Evolutionary conservation across 2,888 invertebrate species (phyloP).

Genomic region (Dicyrtomina minuta): DNA sequence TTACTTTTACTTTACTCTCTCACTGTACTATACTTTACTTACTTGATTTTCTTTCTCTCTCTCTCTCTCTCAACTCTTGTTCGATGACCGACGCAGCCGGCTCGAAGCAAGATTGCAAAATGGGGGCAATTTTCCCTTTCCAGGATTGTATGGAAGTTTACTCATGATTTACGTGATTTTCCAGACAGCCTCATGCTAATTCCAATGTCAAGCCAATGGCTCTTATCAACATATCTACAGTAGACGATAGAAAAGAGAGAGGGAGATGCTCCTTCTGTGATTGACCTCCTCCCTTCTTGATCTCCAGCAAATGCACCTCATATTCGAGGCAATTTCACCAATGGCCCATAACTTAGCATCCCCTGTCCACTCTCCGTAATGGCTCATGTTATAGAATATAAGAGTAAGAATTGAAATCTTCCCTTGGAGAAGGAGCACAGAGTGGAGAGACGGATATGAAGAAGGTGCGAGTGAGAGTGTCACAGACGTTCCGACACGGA

Average conservation of each 20-base stretch:
- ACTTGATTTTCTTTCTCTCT: background rate
- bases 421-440: too few species aligned
- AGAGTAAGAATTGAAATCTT: background rate
- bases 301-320: conserved; percentile 9
- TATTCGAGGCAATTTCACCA: conserved; percentile 39
- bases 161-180: conserved; percentile 42
- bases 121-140: conserved; percentile 32
- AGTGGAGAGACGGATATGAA: too few species aligned
- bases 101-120: conserved; percentile 38
- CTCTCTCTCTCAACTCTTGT: background rate
- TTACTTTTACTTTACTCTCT: conserved; percentile 11
- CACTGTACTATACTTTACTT: background rate
- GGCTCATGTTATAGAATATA: background rate
- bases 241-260: background rate
- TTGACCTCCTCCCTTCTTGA: conserved; percentile 16
- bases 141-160: conserved; percentile 45
- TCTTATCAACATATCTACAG: conserved; percentile 27
- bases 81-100: conserved; percentile 52
- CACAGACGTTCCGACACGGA: too few species aligned
- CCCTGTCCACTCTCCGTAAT: conserved; percentile 23
- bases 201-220: conserved; percentile 36
- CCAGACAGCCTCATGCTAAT: conserved; percentile 45
- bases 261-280: conserved; percentile 14
- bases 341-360: conserved; percentile 44
- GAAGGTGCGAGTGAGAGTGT: background rate